Base-by-base conservation (phyloP, 2,888 invertebrate species). In the Bombyx huttoni region DNA sequence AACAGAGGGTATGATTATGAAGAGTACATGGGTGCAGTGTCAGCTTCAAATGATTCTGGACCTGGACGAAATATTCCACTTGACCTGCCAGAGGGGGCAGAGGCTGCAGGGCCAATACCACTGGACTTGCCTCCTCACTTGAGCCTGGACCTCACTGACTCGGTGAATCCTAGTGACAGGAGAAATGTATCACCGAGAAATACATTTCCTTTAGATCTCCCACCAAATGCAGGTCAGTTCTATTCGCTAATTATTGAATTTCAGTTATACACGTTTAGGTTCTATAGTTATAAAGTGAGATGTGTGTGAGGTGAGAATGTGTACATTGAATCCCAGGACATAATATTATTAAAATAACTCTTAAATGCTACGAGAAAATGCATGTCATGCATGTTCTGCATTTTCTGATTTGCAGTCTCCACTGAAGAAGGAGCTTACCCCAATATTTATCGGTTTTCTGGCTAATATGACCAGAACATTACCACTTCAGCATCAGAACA, bases 81-180 rank as follows among this genome's bases (percentile, higher is more conserved):
- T 61, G 87, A 87, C 60, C 59, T 88, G 56, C 85, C 85, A 0
- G 70, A 59, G 0, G 81, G 79, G 5, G 77, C 78, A 0, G 84
- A 79, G 55, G 82, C 79, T 0, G 78, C 78, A 0, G 81, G 78
- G 5, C 80, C 81, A 0, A 54, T 75, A 13, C 84, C 81, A 0
- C 54, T 81, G 46, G 86, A 86, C 58, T 69, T 83, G 47, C 81
- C 82, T 0, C 72, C 80, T 7, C 86, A 87, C 56, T 64, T 89
- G 10, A 86, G 74, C 53, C 61, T 89, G 54, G 89, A 89, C 59
- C 75, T 89, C 51, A 89, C 89, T 0, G 89, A 89, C 56, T 89
- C 88, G 8, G 84, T 89, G 14, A 88, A 88, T 56, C 77, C 82
- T 0, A 81, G 77, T 14, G 86, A 87, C 55, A 73, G 87, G 40